A percentile compares a stretch with the other conserved stretches of the same genome.
phyloP scores from a whole-genome alignment of 2,113 vertebrate genomes.

The Thunnus thynnus region DNA sequence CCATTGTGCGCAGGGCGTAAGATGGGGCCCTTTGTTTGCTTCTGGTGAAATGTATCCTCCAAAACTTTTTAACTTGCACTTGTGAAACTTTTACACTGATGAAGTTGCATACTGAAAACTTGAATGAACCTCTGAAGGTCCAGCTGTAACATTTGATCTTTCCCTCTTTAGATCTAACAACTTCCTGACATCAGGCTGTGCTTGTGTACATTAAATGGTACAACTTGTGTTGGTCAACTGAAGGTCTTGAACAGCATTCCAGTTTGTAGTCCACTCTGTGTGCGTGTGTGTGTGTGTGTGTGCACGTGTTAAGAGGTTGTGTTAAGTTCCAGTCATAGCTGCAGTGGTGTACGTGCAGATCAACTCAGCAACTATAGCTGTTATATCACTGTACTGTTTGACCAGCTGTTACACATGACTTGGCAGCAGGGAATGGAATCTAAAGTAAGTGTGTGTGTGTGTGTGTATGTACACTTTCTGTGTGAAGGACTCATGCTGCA shows the following conservation, averaged over 20 bases:
- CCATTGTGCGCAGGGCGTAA: no score
- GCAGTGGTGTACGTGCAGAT: constrained; percentile 47
- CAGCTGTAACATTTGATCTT: not conserved
- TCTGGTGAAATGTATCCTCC: not conserved
- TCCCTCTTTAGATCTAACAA: not conserved
- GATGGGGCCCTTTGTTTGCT: no score
- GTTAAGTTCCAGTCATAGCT: constrained; percentile 48
- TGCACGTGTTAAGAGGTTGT: constrained; percentile 1
- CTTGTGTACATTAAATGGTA: not conserved
- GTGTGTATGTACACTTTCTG: not conserved
- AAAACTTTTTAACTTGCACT: no score
- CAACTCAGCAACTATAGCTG: not conserved
- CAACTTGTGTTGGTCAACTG: constrained; percentile 16
- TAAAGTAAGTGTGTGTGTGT: not conserved
- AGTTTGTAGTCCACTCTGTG: constrained; percentile 1
- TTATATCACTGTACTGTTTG: constrained; percentile 55
- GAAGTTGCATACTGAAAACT: not conserved
- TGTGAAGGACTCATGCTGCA: not conserved
- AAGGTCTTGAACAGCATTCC: constrained; percentile 29
- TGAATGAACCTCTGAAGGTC: not conserved
- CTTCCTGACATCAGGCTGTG: not conserved
- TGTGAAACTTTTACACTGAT: not conserved
- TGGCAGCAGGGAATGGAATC: constrained; percentile 30
- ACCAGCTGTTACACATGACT: constrained; percentile 69
- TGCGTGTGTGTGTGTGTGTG: not conserved